A percentile compares a stretch with the other conserved stretches of the same genome.
phyloP scores from a whole-genome alignment of 2,797 vertebrate species.

The Xenops minutus region DNA sequence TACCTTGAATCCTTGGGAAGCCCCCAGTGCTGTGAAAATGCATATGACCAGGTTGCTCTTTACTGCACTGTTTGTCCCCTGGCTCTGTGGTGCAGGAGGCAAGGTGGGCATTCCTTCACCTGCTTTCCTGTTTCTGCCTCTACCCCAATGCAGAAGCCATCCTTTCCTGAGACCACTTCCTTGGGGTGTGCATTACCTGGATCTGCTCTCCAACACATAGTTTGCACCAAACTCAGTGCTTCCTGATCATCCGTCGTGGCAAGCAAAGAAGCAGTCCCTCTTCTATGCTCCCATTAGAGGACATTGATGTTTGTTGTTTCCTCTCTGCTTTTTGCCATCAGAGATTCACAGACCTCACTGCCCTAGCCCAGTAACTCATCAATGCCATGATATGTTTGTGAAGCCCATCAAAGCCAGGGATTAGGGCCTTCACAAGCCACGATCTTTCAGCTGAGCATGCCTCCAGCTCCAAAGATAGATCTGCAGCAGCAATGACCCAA shows the following conservation, averaged over 20 bases:
- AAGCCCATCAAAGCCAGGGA: background rate
- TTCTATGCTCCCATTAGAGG: background rate
- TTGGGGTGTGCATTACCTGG: background rate
- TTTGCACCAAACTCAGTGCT: background rate
- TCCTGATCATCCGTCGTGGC: background rate
- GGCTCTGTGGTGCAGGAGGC: background rate
- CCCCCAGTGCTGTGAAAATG: background rate
- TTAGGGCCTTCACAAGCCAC: conserved; percentile 8
- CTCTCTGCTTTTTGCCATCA: background rate
- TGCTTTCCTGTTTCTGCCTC: background rate
- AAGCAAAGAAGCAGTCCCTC: background rate
- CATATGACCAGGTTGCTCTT: background rate
- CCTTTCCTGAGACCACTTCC: background rate
- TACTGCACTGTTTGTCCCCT: background rate
- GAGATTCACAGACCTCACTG: background rate
- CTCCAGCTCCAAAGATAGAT: background rate
- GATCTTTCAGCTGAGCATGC: background rate
- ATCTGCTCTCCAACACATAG: background rate
- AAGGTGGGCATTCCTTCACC: background rate
- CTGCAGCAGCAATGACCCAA: background rate
- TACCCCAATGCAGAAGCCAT: background rate
- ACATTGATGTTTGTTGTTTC: background rate
- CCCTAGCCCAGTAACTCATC: background rate
- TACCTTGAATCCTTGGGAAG: background rate
- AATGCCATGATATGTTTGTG: background rate